Evolutionary conservation across 2,888 invertebrate genomes (phyloP), one percentile per base, ranked within the genome.

Genomic region (Drosophila gaucha): DNA sequence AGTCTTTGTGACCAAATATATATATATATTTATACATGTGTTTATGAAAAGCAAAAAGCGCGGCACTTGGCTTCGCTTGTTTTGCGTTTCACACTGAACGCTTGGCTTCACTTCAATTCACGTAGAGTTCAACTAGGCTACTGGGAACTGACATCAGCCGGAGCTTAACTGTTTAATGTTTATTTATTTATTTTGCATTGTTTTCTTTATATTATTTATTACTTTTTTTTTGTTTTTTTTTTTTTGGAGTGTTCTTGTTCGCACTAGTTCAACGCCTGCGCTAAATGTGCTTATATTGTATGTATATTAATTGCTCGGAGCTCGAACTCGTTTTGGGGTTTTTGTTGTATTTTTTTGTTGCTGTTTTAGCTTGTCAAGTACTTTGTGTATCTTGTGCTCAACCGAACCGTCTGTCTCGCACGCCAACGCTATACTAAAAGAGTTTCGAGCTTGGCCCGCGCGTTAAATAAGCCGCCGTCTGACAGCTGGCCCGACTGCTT

Each of bases 351-450:
- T n/a, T 44, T 31, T 14, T 30, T 46, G 30, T 31, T 31, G 46
- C n/a, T 46, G 28, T n/a, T 46, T 46, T 30, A 69, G 78, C 72
- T 67, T 46, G 24, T 35, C 51, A 60, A 71, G 62, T 70, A 70
- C 63, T 79, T 70, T 65, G 56, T 59, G 62, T 71, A 59, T 69
- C 71, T 68, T 76, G 69, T 65, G 67, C 63, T 70, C 64, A 47
- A 70, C 78, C 86, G 86, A 88, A 90, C 90, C 90, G 90, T 74
- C 74, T 78, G 76, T 86, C 76, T 82, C 74, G 90, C 88, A 89
- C 90, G 90, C 90, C 90, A 90, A 90, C 90, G 90, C 90, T 90
- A 85, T 89, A 90, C 90, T 90, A 90, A 90, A 90, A 90, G 89
- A 87, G 88, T 88, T 84, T 82, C 44, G 51, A 59, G 77, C 72